Evolutionary conservation across 2,888 invertebrate species (phyloP), one percentile per base, ranked within the genome.

Genomic region (Colletes collaris): DNA sequence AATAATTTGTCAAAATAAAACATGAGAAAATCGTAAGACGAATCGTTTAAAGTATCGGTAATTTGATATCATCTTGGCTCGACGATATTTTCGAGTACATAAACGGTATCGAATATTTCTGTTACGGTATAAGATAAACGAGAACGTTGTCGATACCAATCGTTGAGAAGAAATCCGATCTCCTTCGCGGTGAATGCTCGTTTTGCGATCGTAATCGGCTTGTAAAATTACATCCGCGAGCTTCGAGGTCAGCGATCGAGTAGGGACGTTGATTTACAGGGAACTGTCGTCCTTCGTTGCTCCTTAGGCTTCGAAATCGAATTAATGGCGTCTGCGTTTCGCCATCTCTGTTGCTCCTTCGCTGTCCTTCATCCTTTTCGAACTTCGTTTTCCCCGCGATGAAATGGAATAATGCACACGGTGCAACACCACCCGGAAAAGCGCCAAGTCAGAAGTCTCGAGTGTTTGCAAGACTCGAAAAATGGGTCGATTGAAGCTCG

Each of bases 401-500:
- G 62, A 46, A 19, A 11, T 59, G 11, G 53, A 69, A 75, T 74
- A 74, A 62, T 59, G 74, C 80, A 5, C 52, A 10, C 74, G 52
- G 49, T 52, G 63, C 70, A 37, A 81, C 49, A 62, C 19, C 68
- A 65, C 27, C 27, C 27, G 60, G 49, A 79, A 86, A 89, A 86
- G 77, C 82, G 85, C 85, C 82, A 82, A 85, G 86, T 88, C 85
- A 87, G 85, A 75, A 75, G 83, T 79, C 81, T 85, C 77, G 86
- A 89, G 88, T 89, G 87, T 89, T 88, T 87, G 87, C 84, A 37
- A 79, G 74, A 85, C 78, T 69, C 80, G 76, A 89, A 76, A 76
- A 89, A 77, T 86, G 81, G 89, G 89, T 89, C 89, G 89, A 90
- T 90, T 89, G 86, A 87, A 86, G 87, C 88, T 87, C 85, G 85